Percentiles rank a stretch among this genome's conserved stretches.
Evolutionary conservation across 2,888 invertebrate species (phyloP).

Genomic region (Laothoe populi): DNA sequence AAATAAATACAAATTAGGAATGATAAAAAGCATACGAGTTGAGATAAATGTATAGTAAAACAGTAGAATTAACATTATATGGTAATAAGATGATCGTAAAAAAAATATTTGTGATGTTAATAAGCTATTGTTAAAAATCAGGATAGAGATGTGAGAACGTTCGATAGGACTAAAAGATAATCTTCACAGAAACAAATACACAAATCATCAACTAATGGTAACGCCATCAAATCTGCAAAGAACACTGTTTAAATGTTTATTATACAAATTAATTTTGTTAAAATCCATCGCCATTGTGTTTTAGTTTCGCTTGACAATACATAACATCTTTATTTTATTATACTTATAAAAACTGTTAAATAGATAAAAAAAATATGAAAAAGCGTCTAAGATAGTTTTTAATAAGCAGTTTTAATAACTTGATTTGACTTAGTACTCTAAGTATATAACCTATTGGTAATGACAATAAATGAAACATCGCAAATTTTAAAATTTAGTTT

Average conservation of each 20-base stretch:
- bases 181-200: constrained; percentile 17
- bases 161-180: constrained; percentile 28
- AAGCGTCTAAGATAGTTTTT: no score
- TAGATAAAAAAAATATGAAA: no score
- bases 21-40: constrained; percentile 27
- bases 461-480: no score
- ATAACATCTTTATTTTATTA: no score
- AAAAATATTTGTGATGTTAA: constrained; percentile 41
- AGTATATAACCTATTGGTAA: no score
- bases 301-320: no score
- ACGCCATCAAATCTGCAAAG: constrained; percentile 17
- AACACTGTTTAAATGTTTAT: not conserved
- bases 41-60: constrained; percentile 21
- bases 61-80: constrained; percentile 31
- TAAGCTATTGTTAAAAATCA: constrained; percentile 39
- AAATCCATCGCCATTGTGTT: not conserved
- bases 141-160: constrained; percentile 36
- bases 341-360: no score
- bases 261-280: not conserved
- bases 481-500: not conserved
- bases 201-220: constrained; percentile 17
- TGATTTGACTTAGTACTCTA: no score
- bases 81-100: constrained; percentile 41
- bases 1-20: constrained; percentile 25
- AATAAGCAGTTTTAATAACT: no score